These are phyloP conservation scores for Saxidomus purpurata DNA, from an alignment of 1,140 invertebrate genomes.

Conservation along the genomic window DNA sequence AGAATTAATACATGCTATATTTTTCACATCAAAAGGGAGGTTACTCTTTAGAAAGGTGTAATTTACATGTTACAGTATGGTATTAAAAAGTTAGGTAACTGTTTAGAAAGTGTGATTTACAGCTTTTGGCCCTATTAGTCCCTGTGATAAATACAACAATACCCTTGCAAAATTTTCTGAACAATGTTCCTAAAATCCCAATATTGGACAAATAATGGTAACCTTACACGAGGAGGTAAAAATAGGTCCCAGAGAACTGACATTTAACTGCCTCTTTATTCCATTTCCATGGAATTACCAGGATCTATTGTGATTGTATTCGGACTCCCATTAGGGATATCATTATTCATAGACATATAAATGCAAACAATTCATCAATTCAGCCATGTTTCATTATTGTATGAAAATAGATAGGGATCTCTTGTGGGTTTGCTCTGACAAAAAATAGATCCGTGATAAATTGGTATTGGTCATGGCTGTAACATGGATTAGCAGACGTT, in stretches of 20 bases:
- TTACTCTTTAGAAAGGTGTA: too few relatives aligned
- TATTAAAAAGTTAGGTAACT: too few relatives aligned
- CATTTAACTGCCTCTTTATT: conserved; percentile 35
- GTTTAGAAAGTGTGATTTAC: too few relatives aligned
- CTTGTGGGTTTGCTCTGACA: conserved; percentile 19
- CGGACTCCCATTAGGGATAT: conserved; percentile 6
- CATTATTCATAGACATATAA: conserved; percentile 48
- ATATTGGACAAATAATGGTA: neutral
- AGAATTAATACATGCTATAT: too few relatives aligned
- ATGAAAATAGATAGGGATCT: conserved; percentile 51
- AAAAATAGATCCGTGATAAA: conserved; percentile 3
- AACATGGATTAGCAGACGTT: neutral
- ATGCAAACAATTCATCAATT: conserved; percentile 62
- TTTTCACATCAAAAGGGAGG: too few relatives aligned
- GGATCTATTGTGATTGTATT: conserved; percentile 16
- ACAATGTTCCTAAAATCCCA: too few relatives aligned
- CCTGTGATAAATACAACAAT: too few relatives aligned
- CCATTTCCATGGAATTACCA: conserved; percentile 4
- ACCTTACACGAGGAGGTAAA: neutral
- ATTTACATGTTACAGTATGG: too few relatives aligned
- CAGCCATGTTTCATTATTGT: conserved; percentile 59
- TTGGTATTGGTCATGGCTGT: neutral
- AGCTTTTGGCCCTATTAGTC: too few relatives aligned
- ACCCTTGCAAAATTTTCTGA: too few relatives aligned
- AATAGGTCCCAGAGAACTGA: neutral